These are phyloP conservation scores for Cyclopterus lumpus DNA, from an alignment of 2,797 vertebrate species.

Conservation along the genomic window DNA sequence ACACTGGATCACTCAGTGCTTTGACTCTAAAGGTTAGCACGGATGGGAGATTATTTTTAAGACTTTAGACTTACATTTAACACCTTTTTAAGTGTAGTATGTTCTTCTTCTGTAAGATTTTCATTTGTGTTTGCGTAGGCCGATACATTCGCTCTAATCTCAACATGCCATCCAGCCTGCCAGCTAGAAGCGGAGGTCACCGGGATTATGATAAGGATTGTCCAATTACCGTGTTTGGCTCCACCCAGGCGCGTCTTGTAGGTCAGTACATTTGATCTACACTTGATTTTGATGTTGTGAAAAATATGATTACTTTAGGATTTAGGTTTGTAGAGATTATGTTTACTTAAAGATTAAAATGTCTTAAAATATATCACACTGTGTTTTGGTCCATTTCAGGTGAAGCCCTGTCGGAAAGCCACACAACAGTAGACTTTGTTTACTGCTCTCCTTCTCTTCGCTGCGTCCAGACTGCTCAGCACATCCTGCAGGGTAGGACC, in stretches of 20 bases:
- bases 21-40: constrained; percentile 94
- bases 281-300: constrained; percentile 1
- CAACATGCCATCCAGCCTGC: constrained; percentile 95
- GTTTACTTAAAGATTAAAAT: not conserved
- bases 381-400: constrained; percentile 77
- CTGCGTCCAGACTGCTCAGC: constrained; percentile 95
- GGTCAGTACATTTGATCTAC: constrained; percentile 80
- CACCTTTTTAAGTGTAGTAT: not conserved
- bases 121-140: constrained; percentile 77
- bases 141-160: constrained; percentile 95
- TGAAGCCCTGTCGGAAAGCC: constrained; percentile 94
- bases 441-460: constrained; percentile 97
- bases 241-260: constrained; percentile 93
- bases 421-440: constrained; percentile 89
- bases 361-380: not conserved
- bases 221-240: constrained; percentile 96
- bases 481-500: constrained; percentile 92
- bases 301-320: not conserved
- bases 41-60: not conserved
- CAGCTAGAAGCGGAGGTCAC: constrained; percentile 89
- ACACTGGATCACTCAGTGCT: constrained; percentile 97
- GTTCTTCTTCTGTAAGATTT: constrained; percentile 8
- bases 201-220: constrained; percentile 97
- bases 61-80: not conserved
- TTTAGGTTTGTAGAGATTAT: not conserved